Conservation (phyloP, 2,113 vertebrate species). For the Neotragus moschatus region DNA sequence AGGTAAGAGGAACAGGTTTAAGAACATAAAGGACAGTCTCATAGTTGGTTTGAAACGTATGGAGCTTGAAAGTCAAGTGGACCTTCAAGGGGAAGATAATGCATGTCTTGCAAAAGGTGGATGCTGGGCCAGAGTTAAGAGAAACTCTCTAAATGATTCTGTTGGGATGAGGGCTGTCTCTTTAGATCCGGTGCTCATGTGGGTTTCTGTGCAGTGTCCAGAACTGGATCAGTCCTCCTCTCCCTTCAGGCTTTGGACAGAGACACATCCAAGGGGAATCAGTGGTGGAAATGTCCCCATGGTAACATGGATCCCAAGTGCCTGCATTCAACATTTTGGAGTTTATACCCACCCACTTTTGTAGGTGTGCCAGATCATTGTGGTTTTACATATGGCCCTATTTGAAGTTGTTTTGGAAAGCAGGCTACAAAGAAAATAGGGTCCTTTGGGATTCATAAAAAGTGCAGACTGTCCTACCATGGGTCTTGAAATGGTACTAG, state of each 20-base stretch:
- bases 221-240: no score
- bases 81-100: neutral
- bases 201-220: neutral
- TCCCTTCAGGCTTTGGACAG: neutral
- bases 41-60: neutral
- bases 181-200: accelerated
- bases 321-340: neutral
- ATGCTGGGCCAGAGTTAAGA: no score
- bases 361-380: conserved; percentile 36
- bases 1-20: neutral
- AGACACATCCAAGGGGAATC: neutral
- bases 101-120: neutral
- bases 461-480: neutral
- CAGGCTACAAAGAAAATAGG: neutral
- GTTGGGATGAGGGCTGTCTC: accelerated
- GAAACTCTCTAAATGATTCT: accelerated
- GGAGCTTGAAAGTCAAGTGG: neutral
- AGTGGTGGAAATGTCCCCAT: neutral
- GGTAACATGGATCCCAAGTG: neutral
- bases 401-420: neutral
- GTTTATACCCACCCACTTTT: neutral
- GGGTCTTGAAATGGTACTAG: neutral
- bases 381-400: neutral
- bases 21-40: neutral
- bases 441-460: neutral